Evolutionary conservation across 2,113 vertebrate species (phyloP), one percentile per base, ranked within the genome.

Genomic region (Cyanoderma ruficeps): DNA sequence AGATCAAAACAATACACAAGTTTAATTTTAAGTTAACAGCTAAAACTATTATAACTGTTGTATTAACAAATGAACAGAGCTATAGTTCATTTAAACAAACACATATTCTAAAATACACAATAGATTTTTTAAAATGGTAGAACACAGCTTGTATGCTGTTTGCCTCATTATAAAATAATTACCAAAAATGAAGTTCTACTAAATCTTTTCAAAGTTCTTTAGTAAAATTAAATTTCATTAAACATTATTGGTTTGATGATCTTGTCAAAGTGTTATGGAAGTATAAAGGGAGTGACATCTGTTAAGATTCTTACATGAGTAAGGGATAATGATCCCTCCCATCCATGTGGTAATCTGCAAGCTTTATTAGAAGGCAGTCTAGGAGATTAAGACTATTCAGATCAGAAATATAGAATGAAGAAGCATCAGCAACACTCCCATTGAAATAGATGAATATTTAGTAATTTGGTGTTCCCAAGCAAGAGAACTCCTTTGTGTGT

Each of bases 21-120:
- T 46, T 68, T 83, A 88, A 84, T 75, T 89, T 88, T 82, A 57
- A 92, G 47, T 84, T 92, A 82, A 59, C 49, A 92, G 55, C 44
- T 80, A 63, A 80, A 83, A 60, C 11, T 72, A 10, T 56, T 75
- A 74, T 47, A 37, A 56, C 18, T 55, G 19, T 55, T 33, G 33
- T 33, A 55, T 33, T 55, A 55, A 55, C 31, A 55, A 55, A 33
- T 55, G 19, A 55, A 55, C 28, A 49, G 7, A 65, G 11, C 33
- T 81, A 44, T 7, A 77, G n/a, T 68, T 67, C 65, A 56, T 80
- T 93, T 83, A 82, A 83, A 77, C 4, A 81, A 89, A 50, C 4
- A 4, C 5, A 44, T 57, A 70, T 86, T 75, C 53, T 83, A 88
- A 81, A 78, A 80, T 39, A 41, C 24, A 87, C 18, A 59, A 44